Conservation (phyloP, 2,113 vertebrate genomes). For the Eudorcas thomsonii region DNA sequence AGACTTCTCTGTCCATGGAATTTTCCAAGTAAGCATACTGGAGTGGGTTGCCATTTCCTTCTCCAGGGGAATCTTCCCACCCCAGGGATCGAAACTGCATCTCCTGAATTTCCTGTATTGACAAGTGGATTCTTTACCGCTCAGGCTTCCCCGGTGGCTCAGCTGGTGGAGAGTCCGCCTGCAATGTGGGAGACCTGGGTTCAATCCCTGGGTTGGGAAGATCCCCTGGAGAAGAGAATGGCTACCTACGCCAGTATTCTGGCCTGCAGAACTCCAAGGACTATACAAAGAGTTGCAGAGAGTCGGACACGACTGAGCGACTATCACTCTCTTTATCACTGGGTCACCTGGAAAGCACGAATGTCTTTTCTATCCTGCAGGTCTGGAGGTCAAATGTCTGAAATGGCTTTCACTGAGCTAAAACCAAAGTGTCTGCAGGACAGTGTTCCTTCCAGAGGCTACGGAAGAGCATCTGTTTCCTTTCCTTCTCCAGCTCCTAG, state of each 20-base stretch:
- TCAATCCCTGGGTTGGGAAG: not conserved
- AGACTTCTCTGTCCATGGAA: not conserved
- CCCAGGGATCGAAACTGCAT: not conserved
- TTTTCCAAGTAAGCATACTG: not conserved
- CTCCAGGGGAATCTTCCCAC: not conserved
- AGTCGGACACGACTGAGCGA: not conserved
- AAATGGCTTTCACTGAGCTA: not conserved
- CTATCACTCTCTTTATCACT: not conserved
- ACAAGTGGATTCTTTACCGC: not conserved
- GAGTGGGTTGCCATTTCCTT: not conserved
- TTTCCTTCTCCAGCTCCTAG: not conserved
- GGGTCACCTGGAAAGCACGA: not conserved
- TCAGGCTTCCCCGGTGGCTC: not conserved
- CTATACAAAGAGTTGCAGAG: not conserved
- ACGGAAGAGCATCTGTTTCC: fast-evolving
- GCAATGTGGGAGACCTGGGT: not conserved
- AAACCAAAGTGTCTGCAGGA: not conserved
- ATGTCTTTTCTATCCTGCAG: not conserved
- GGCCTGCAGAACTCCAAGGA: not conserved
- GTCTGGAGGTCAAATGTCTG: not conserved
- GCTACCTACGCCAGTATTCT: not conserved
- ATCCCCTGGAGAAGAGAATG: not conserved
- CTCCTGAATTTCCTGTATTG: not conserved
- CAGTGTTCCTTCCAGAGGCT: not conserved
- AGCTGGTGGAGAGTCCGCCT: not conserved